These are phyloP conservation scores for Scomber scombrus DNA, from an alignment of 2,113 vertebrate species.

Conservation along the genomic window DNA sequence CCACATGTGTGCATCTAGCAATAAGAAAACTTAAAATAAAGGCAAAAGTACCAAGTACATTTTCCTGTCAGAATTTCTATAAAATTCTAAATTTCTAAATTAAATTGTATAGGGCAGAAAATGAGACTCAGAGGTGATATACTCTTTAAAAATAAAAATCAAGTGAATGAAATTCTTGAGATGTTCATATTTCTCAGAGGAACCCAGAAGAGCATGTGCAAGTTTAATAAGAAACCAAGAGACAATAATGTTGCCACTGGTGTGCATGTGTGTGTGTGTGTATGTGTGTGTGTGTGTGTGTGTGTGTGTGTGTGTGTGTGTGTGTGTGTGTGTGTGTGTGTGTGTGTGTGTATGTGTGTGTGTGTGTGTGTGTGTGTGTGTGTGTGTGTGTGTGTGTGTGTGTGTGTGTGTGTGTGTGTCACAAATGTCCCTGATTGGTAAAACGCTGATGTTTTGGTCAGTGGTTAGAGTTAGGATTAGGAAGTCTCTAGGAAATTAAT, in stretches of 20 bases:
- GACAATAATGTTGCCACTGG: constrained; percentile 1
- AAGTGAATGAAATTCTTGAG: neutral
- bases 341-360: too few species aligned
- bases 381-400: neutral
- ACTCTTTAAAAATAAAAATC: neutral
- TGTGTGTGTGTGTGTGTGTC: too few species aligned
- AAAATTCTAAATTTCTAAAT: neutral
- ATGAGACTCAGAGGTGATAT: neutral
- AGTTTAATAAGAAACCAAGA: constrained; percentile 46
- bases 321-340: too few species aligned
- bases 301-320: neutral
- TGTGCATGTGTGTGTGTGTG: neutral
- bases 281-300: constrained; percentile 1
- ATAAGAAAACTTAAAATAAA: neutral
- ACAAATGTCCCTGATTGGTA: too few species aligned
- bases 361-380: neutral
- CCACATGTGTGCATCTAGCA: neutral
- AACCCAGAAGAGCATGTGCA: constrained; percentile 21
- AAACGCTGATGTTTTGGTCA: too few species aligned
- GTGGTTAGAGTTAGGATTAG: too few species aligned
- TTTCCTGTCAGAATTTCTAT: neutral
- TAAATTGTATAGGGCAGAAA: neutral
- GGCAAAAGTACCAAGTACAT: neutral
- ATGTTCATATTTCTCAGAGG: neutral
- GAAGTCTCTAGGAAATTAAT: too few species aligned